phyloP scores from a whole-genome alignment of 2,888 invertebrate genomes.

The Xylophagus ater region DNA sequence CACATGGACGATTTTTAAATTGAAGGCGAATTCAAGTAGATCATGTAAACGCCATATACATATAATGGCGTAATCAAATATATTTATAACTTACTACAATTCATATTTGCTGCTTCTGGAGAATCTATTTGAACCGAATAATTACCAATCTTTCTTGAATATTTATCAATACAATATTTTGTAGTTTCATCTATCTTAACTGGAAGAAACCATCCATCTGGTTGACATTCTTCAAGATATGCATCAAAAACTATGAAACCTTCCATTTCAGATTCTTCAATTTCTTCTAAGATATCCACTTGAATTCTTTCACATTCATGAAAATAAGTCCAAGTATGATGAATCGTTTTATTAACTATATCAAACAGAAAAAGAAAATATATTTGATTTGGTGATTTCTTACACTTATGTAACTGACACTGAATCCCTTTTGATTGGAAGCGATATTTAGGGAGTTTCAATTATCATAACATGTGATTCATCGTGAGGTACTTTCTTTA shows the following conservation, averaged over 20 bases:
- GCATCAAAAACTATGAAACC: constrained; percentile 30
- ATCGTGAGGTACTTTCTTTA: too few relatives aligned
- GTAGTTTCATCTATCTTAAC: constrained; percentile 35
- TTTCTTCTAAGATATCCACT: constrained; percentile 26
- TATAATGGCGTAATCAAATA: too few relatives aligned
- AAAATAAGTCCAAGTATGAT: constrained; percentile 33
- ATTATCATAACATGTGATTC: too few relatives aligned
- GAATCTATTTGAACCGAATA: constrained; percentile 40
- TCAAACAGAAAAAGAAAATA: too few relatives aligned
- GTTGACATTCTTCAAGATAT: constrained; percentile 39
- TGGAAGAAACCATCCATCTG: constrained; percentile 42
- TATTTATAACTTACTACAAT: constrained; percentile 47
- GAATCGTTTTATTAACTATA: constrained; percentile 34
- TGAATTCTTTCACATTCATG: constrained; percentile 38
- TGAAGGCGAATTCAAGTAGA: too few relatives aligned
- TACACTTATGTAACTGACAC: too few relatives aligned
- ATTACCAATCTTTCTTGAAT: constrained; percentile 43
- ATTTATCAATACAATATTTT: constrained; percentile 48
- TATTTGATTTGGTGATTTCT: too few relatives aligned
- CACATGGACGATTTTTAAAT: too few relatives aligned
- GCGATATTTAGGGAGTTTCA: too few relatives aligned
- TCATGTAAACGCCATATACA: too few relatives aligned
- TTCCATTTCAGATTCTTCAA: constrained; percentile 27
- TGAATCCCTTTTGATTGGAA: too few relatives aligned
- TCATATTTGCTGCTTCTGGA: constrained; percentile 40